phyloP scores from a whole-genome alignment of 1,140 invertebrate genomes.

The Paralvinella palmiformis region DNA sequence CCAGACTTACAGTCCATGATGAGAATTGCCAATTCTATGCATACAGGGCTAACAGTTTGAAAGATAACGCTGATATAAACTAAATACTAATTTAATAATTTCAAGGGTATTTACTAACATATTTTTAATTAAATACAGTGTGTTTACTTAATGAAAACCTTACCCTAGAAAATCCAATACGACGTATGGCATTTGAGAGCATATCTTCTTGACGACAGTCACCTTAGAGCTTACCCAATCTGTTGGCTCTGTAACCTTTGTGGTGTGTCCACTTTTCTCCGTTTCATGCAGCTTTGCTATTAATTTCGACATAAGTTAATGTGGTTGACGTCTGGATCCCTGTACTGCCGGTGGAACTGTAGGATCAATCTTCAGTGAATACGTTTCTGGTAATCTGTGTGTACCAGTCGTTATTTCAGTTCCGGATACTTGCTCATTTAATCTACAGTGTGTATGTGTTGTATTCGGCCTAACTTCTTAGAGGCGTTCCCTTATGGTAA shows the following conservation, averaged over 20 bases:
- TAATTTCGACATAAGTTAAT: constrained; percentile 6
- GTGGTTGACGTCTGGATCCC: constrained; percentile 9
- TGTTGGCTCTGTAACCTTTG: background rate
- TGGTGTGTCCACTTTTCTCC: constrained; percentile 8
- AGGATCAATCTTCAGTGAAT: constrained; percentile 15
- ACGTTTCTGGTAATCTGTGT: constrained; percentile 8
- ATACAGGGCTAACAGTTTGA: constrained; percentile 90
- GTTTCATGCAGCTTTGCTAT: constrained; percentile 7
- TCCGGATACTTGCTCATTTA: constrained; percentile 14
- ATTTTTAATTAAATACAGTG: no score
- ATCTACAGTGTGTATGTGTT: no score
- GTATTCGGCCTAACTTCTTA: no score
- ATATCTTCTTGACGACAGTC: no score
- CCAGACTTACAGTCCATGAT: constrained; percentile 84
- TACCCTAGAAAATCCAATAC: constrained; percentile 98
- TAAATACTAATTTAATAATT: no score
- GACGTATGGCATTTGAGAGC: constrained; percentile 89
- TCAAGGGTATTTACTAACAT: no score
- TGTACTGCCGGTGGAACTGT: constrained; percentile 17
- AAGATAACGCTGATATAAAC: no score
- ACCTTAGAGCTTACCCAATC: no score
- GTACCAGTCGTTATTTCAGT: constrained; percentile 12
- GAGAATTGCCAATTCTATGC: constrained; percentile 94
- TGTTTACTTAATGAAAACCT: no score
- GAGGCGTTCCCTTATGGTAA: no score